A percentile compares a stretch with the other conserved stretches of the same genome.
Conservation (phyloP, 1,140 invertebrate genomes). For the Aphelinus atriplicis region DNA sequence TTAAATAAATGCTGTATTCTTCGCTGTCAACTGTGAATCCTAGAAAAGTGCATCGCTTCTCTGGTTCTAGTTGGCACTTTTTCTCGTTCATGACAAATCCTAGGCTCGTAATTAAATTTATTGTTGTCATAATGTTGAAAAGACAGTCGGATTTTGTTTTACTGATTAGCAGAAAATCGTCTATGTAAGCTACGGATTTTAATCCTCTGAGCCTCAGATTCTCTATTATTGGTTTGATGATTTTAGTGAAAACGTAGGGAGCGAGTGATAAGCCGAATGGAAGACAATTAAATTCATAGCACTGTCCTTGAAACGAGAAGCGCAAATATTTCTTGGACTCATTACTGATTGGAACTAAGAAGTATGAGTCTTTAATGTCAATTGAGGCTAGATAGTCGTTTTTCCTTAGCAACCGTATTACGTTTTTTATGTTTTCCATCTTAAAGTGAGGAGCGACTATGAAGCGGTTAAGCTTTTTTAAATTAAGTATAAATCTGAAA, state of each 20-base stretch:
- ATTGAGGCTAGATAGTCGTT: not conserved
- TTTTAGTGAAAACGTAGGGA: slow-evolving; percentile 20
- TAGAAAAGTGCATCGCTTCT: slow-evolving; percentile 16
- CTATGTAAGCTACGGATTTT: slow-evolving; percentile 25
- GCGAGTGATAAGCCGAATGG: slow-evolving; percentile 20
- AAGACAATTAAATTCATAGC: slow-evolving; percentile 9
- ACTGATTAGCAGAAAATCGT: slow-evolving; percentile 33
- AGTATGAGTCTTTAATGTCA: slow-evolving; percentile 6
- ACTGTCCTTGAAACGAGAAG: slow-evolving; percentile 2
- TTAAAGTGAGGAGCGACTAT: not conserved
- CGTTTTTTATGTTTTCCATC: not conserved
- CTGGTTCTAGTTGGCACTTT: slow-evolving; percentile 2
- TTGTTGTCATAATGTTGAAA: slow-evolving; percentile 6
- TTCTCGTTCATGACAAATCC: slow-evolving; percentile 27
- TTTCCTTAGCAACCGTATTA: not conserved
- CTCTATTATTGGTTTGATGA: slow-evolving; percentile 11
- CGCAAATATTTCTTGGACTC: slow-evolving; percentile 13
- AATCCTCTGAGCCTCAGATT: slow-evolving; percentile 6
- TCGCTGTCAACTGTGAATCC: slow-evolving; percentile 26
- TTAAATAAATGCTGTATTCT: not conserved
- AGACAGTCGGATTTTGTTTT: slow-evolving; percentile 2
- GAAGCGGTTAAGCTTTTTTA: not conserved
- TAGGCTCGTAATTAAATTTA: slow-evolving; percentile 10
- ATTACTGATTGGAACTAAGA: not conserved
- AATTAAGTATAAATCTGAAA: not conserved